Evolutionary conservation across 2,888 invertebrate genomes (phyloP), one percentile per base, ranked within the genome.

Genomic region (Sylvicola cinctus): DNA sequence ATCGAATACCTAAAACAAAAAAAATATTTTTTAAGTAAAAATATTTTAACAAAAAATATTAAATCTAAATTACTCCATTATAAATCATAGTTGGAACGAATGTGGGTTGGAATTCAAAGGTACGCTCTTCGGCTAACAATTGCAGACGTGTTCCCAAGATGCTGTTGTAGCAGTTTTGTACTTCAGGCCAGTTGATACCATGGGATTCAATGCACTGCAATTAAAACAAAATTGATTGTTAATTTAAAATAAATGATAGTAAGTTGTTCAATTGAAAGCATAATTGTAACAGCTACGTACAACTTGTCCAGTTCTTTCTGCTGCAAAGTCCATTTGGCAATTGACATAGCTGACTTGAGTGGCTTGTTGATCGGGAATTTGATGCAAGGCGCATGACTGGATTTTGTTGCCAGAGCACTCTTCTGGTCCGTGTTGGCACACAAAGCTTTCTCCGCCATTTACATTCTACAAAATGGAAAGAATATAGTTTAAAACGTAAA

Each of bases 341-440:
- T 53, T 51, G 2, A 62, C 62, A 42, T 67, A 69, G n/a, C 53
- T 49, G 16, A 63, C 51, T 58, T 61, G 39, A 39, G 46, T 30
- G 44, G 46, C 48, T 44, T 58, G 58, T 15, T 32, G 12, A 16
- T 40, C 25, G 44, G 40, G 40, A 44, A 60, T 45, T 37, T 44
- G 46, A 25, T 51, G 46, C 33, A 73, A 47, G 3, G 65, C 61
- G 46, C 74, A 74, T 29, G 70, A 68, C 46, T 73, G 70, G 26
- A 72, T 56, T 36, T 63, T 54, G 46, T 74, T 74, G 3, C 72
- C 72, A 30, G 54, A 49, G 40, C 74, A 74, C 47, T 74, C 74
- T 1, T 51, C 42, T 0, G 66, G 61, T 1, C 74, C 74, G 45
- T 73, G 73, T 49, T 73, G 73, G 45, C 74, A 74, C 38, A 53